Percentiles rank a stretch among this genome's conserved stretches.
Evolutionary conservation across 1,140 invertebrate species (phyloP).

Genomic region (Archegozetes longisetosus): DNA sequence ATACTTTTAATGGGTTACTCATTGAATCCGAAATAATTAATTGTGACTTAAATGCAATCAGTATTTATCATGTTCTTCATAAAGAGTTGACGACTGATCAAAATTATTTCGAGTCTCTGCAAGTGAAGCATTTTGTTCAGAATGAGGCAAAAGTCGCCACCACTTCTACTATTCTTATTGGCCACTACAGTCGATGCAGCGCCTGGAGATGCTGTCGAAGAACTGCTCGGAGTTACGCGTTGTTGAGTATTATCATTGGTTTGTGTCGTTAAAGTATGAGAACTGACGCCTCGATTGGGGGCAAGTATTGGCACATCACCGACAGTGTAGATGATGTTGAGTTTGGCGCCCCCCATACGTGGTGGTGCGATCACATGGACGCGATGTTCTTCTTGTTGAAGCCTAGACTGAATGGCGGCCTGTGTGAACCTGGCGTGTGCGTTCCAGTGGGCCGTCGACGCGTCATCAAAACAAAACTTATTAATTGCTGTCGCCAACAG

Average conservation of each 20-base stretch:
- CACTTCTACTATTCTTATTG: not conserved
- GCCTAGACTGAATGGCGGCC: constrained; percentile 1
- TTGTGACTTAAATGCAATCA: too few species aligned
- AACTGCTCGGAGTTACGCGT: not conserved
- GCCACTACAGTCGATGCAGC: not conserved
- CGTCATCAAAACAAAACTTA: constrained; percentile 9
- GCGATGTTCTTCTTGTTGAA: constrained; percentile 5
- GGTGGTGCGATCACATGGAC: constrained; percentile 14
- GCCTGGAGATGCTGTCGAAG: not conserved
- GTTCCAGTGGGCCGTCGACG: constrained; percentile 8
- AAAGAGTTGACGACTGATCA: not conserved
- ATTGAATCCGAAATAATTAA: too few species aligned
- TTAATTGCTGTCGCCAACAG: not conserved
- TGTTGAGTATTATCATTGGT: not conserved
- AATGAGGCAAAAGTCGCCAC: too few species aligned
- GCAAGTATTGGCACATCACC: constrained; percentile 5
- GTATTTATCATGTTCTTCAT: not conserved
- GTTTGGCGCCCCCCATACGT: constrained; percentile 12
- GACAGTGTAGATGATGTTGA: constrained; percentile 11
- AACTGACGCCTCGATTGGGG: not conserved
- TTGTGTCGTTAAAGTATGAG: not conserved
- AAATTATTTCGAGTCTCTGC: not conserved
- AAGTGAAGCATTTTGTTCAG: not conserved
- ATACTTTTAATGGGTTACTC: too few species aligned
- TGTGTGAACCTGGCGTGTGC: constrained; percentile 11